A percentile compares a stretch with the other conserved stretches of the same genome.
phyloP scores from a whole-genome alignment of 2,113 vertebrate genomes.

The Seriola dumerili region DNA sequence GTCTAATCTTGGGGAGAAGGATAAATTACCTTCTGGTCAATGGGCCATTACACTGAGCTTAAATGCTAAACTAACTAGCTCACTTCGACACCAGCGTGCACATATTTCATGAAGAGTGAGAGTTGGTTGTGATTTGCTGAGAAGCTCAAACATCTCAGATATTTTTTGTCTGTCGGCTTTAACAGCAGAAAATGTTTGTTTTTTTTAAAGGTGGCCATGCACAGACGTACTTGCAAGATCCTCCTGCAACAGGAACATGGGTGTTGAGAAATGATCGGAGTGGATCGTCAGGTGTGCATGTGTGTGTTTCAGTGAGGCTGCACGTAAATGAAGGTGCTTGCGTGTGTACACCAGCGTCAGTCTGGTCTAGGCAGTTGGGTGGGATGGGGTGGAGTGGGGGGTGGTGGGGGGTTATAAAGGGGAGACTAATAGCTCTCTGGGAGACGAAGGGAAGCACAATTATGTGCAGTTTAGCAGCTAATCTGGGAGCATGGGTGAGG shows the following conservation, averaged over 20 bases:
- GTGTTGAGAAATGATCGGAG: conserved; percentile 7
- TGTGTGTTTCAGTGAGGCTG: conserved; percentile 9
- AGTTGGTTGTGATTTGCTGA: conserved; percentile 23
- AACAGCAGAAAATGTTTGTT: neutral
- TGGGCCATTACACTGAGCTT: conserved; percentile 71
- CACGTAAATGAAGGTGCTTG: conserved; percentile 29
- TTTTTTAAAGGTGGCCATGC: neutral
- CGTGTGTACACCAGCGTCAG: conserved; percentile 17
- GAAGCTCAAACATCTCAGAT: conserved; percentile 17
- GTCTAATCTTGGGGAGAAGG: conserved; percentile 71
- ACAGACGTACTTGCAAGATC: neutral
- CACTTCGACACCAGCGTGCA: conserved; percentile 55
- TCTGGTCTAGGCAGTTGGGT: conserved; percentile 49
- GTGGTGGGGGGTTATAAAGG: conserved; percentile 84
- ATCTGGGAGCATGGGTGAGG: conserved; percentile 91
- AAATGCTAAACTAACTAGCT: conserved; percentile 71
- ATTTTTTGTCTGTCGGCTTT: conserved; percentile 16
- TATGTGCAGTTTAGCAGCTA: conserved; percentile 94
- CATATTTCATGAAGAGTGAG: conserved; percentile 34
- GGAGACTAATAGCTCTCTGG: conserved; percentile 92
- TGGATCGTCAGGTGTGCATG: conserved; percentile 16
- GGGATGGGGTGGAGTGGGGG: neutral
- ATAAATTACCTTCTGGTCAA: conserved; percentile 78
- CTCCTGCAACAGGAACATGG: neutral
- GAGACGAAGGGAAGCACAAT: conserved; percentile 93